phyloP scores from a whole-genome alignment of 2,797 vertebrate species.

The Siniperca scherzeri region DNA sequence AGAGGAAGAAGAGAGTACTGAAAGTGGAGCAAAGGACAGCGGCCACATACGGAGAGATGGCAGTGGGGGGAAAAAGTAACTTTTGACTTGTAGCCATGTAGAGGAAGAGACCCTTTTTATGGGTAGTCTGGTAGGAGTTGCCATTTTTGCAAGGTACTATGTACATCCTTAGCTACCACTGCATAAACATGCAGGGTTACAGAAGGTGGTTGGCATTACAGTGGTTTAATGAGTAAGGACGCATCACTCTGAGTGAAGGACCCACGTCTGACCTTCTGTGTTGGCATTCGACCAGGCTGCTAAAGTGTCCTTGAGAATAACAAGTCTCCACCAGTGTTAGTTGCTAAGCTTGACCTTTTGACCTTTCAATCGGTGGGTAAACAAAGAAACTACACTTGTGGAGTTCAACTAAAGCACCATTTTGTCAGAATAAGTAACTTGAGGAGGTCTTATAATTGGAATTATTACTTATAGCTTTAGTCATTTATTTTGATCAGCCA shows the following conservation, averaged over 20 bases:
- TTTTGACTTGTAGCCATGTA: constrained; percentile 23
- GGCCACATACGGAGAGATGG: constrained; percentile 30
- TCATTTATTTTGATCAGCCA: not conserved
- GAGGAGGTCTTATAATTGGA: not conserved
- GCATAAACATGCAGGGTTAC: not conserved
- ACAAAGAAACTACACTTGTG: not conserved
- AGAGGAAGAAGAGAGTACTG: not conserved
- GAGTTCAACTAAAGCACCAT: not conserved
- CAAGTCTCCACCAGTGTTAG: not conserved
- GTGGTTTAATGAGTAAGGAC: not conserved
- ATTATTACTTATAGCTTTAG: not conserved
- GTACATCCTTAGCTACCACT: not conserved
- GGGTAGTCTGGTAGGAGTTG: not conserved
- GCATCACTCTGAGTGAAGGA: not conserved
- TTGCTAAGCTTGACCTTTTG: not conserved
- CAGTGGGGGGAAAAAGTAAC: not conserved
- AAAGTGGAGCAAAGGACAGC: constrained; percentile 44
- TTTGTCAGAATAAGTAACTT: not conserved
- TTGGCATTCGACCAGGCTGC: constrained; percentile 9
- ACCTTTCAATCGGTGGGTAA: not conserved
- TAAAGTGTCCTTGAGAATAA: constrained; percentile 16
- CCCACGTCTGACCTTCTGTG: constrained; percentile 3
- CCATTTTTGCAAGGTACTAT: not conserved
- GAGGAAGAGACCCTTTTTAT: constrained; percentile 7
- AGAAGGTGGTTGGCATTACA: not conserved